These are phyloP conservation scores for Dynastes grantii DNA, from an alignment of 2,888 invertebrate genomes.

Conservation along the genomic window DNA sequence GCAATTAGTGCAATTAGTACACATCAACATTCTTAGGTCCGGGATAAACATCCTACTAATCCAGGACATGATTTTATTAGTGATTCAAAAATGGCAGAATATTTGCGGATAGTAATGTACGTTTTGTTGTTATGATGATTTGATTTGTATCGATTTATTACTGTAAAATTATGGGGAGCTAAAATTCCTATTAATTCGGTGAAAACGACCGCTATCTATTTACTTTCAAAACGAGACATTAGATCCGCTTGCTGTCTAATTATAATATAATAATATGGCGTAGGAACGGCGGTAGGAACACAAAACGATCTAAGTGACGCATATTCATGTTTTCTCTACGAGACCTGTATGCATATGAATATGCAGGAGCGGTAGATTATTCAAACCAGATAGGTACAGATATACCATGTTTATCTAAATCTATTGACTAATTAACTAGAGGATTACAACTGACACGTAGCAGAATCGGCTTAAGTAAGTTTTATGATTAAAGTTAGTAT, in stretches of 20 bases:
- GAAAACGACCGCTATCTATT: neutral
- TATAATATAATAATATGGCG: slow-evolving; percentile 31
- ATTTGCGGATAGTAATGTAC: too few species aligned
- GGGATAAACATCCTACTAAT: too few species aligned
- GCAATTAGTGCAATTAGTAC: too few species aligned
- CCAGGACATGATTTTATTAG: too few species aligned
- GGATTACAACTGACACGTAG: slow-evolving; percentile 6
- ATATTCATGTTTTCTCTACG: slow-evolving; percentile 1
- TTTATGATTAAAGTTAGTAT: neutral
- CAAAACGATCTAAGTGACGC: neutral
- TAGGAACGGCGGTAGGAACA: neutral
- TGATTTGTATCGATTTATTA: too few species aligned
- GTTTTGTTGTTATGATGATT: too few species aligned
- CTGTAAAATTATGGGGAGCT: neutral
- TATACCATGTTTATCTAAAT: slow-evolving; percentile 26
- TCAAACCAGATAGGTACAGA: neutral
- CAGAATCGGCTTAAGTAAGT: slow-evolving; percentile 32
- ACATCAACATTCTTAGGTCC: too few species aligned
- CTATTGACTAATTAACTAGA: slow-evolving; percentile 27
- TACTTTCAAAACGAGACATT: neutral
- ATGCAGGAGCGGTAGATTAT: slow-evolving; percentile 18
- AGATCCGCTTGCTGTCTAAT: neutral
- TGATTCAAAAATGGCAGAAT: too few species aligned
- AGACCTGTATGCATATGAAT: neutral
- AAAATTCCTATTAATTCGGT: neutral